Evolutionary conservation across 2,797 vertebrate species (phyloP).

Genomic region (Gila robusta): DNA sequence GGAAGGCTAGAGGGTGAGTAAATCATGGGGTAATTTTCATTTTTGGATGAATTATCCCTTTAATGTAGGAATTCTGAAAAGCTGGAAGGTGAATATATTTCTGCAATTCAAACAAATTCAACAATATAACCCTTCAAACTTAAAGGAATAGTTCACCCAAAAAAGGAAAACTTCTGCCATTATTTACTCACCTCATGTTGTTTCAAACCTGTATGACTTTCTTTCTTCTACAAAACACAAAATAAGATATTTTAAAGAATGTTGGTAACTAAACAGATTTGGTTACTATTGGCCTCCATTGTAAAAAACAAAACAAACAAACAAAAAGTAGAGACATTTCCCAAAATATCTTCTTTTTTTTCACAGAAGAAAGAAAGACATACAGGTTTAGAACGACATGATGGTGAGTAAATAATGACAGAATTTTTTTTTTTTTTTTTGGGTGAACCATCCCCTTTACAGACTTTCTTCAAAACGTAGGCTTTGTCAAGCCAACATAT

Average conservation of each 20-base stretch:
- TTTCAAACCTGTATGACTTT: neutral
- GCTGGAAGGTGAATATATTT: too few species aligned
- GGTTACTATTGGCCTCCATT: neutral
- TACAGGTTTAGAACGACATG: neutral
- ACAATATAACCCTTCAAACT: neutral
- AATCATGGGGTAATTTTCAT: too few species aligned
- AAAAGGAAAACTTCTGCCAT: neutral
- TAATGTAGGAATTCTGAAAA: too few species aligned
- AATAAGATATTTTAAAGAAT: neutral
- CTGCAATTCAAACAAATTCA: neutral
- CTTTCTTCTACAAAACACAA: neutral
- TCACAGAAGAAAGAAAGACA: neutral
- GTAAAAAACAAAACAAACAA: neutral
- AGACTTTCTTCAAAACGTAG: neutral
- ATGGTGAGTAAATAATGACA: neutral
- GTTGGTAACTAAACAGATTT: neutral
- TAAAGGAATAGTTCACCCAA: neutral
- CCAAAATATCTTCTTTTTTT: neutral
- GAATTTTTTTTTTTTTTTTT: too few species aligned
- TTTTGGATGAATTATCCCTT: too few species aligned
- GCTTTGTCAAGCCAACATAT: neutral
- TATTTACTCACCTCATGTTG: neutral
- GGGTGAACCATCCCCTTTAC: neutral
- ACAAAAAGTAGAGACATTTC: neutral
- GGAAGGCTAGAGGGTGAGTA: too few species aligned